phyloP scores from a whole-genome alignment of 1,140 invertebrate species.

The Drosophila orena region DNA sequence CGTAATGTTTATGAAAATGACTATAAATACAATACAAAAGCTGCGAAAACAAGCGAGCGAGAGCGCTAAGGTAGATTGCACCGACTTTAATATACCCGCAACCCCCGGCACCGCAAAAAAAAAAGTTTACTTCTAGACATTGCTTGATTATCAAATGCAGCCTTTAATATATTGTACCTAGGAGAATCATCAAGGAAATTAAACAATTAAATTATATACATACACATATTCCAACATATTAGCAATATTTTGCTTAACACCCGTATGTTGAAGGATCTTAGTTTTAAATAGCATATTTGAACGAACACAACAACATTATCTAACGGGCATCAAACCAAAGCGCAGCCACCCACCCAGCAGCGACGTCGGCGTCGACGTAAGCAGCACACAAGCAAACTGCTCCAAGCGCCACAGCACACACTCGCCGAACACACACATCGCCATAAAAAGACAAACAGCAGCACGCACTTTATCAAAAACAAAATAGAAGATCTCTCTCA shows the following conservation, averaged over 20 bases:
- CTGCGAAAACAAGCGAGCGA: constrained; percentile 26
- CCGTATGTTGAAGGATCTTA: too few relatives aligned
- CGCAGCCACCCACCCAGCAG: constrained; percentile 62
- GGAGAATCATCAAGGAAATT: neutral
- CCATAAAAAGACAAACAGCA: constrained; percentile 41
- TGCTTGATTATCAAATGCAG: too few relatives aligned
- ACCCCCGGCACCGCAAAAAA: too few relatives aligned
- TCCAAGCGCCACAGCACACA: constrained; percentile 51
- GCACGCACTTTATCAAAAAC: constrained; percentile 62
- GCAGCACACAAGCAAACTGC: constrained; percentile 44
- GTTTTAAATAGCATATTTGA: neutral
- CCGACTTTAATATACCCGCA: neutral
- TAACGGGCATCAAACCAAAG: constrained; percentile 21
- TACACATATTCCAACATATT: neutral
- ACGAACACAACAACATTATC: neutral
- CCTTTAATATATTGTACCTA: neutral
- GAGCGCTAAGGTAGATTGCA: neutral
- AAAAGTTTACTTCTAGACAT: too few relatives aligned
- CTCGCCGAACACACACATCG: constrained; percentile 17
- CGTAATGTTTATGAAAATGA: constrained; percentile 76
- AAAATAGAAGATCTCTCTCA: constrained; percentile 36
- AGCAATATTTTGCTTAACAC: too few relatives aligned
- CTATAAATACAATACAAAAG: constrained; percentile 72
- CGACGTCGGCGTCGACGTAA: constrained; percentile 24
- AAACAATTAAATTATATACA: neutral